Conservation (phyloP, 2,113 vertebrate species). For the Choloepus hoffmanni region DNA sequence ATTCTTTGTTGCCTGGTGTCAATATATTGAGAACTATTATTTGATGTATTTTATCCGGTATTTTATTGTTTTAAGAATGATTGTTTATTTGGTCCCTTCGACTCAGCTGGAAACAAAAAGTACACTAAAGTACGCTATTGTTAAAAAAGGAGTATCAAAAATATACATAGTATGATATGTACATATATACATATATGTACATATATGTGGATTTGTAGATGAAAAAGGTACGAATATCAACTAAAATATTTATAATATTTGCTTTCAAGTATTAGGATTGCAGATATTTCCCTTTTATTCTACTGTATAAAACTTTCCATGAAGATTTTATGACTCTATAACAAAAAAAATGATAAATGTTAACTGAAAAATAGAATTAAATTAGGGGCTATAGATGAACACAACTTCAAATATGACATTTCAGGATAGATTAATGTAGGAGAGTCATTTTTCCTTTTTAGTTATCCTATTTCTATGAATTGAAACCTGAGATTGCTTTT, state of each 20-base stretch:
- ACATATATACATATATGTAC: neutral
- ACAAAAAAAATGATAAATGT: conserved; percentile 18
- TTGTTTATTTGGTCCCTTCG: neutral
- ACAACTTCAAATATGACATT: neutral
- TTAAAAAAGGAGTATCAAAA: neutral
- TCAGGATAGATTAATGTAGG: neutral
- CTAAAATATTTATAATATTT: neutral
- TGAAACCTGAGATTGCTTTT: neutral
- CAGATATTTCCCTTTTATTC: neutral
- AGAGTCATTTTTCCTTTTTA: neutral
- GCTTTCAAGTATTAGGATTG: neutral
- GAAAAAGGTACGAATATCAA: neutral
- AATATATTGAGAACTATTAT: neutral
- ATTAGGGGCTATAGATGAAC: conserved; percentile 24
- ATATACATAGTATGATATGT: neutral
- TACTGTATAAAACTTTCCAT: conserved; percentile 7
- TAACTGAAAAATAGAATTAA: conserved; percentile 57
- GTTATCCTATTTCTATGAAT: conserved; percentile 32
- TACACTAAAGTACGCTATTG: neutral
- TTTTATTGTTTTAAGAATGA: neutral
- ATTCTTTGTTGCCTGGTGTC: neutral
- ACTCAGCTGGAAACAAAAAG: neutral
- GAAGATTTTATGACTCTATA: neutral
- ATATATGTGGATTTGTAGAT: neutral
- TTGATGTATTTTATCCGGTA: neutral